Conservation (phyloP, 2,113 vertebrate species). For the Rhegmatorhina hoffmannsi region DNA sequence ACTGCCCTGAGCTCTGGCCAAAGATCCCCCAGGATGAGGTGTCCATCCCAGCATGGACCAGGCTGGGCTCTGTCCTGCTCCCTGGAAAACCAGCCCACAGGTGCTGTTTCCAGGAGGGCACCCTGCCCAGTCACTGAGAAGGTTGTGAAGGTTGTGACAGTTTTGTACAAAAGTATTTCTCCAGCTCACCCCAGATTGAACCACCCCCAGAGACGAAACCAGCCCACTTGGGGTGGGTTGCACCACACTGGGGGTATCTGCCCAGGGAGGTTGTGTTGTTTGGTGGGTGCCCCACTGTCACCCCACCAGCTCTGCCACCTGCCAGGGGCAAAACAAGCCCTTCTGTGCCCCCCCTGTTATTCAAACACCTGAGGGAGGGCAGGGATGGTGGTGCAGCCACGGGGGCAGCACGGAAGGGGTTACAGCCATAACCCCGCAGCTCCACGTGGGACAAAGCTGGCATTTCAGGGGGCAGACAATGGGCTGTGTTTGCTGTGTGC, state of each 20-base stretch:
- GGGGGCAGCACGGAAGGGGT: neutral
- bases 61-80: neutral
- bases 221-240: neutral
- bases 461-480: slow-evolving; percentile 50
- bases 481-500: slow-evolving; percentile 13
- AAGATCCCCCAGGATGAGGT: neutral
- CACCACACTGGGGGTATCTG: accelerated
- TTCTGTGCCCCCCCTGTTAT: neutral
- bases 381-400: neutral
- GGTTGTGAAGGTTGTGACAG: accelerated
- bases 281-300: neutral
- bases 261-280: neutral
- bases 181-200: neutral
- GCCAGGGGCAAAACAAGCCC: neutral
- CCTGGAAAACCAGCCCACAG: neutral
- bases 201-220: neutral
- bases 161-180: neutral
- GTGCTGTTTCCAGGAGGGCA: neutral
- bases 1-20: neutral
- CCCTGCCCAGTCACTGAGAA: neutral
- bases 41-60: neutral
- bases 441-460: slow-evolving; percentile 46
- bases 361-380: accelerated
- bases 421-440: neutral
- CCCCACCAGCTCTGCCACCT: accelerated